These are phyloP conservation scores for Amblyjoppa proteus DNA, from an alignment of 2,888 invertebrate species.

Conservation along the genomic window DNA sequence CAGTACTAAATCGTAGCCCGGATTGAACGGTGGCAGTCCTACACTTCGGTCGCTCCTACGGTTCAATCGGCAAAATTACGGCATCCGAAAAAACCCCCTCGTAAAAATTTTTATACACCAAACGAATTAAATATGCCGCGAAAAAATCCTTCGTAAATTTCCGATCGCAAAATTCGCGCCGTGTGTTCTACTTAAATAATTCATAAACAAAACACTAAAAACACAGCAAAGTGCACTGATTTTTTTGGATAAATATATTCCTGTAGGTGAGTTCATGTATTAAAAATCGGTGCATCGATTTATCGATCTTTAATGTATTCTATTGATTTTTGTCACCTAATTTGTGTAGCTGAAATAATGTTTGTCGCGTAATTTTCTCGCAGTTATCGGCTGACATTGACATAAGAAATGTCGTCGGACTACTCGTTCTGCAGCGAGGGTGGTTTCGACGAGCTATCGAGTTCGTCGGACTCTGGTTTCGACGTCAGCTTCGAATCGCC, in stretches of 20 bases:
- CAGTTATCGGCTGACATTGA: background rate
- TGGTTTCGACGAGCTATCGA: slow-evolving; percentile 84
- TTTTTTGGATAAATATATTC: slow-evolving; percentile 12
- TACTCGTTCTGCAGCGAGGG: slow-evolving; percentile 84
- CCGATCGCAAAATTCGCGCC: slow-evolving; percentile 6
- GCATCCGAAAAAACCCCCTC: background rate
- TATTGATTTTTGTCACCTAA: background rate
- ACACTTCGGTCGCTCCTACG: background rate
- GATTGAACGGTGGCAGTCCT: slow-evolving; percentile 66
- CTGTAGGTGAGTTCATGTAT: background rate
- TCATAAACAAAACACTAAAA: background rate
- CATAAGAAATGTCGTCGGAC: slow-evolving; percentile 81
- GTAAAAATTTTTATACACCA: background rate
- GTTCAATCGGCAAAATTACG: slow-evolving; percentile 14
- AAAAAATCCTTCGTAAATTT: slow-evolving; percentile 23
- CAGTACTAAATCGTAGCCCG: slow-evolving; percentile 82
- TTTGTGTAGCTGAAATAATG: background rate
- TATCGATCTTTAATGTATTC: background rate
- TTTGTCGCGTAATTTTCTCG: background rate
- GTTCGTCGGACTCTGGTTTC: slow-evolving; percentile 92
- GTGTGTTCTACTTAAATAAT: slow-evolving; percentile 28
- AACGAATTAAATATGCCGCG: slow-evolving; percentile 25
- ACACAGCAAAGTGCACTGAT: slow-evolving; percentile 3
- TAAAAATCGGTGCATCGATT: background rate
- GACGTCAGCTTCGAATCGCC: slow-evolving; percentile 89